These are phyloP conservation scores for Sebastes matsubarae DNA, from an alignment of 2,797 vertebrate species.

Conservation along the genomic window DNA sequence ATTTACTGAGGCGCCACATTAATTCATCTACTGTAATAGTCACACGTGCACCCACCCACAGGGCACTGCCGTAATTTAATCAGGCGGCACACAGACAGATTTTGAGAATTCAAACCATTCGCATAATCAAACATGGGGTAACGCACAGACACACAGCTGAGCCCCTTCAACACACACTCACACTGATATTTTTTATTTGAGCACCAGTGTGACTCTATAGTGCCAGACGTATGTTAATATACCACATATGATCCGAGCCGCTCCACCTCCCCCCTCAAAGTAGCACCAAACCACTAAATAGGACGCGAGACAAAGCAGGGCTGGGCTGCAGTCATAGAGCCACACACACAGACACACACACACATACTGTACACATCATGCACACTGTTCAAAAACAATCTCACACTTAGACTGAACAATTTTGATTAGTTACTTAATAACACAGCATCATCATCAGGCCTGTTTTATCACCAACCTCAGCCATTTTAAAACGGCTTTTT, in stretches of 20 bases:
- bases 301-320: constrained; percentile 60
- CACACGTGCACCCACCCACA: constrained; percentile 39
- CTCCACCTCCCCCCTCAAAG: constrained; percentile 31
- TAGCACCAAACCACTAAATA: constrained; percentile 51
- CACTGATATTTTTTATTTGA: neutral
- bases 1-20: constrained; percentile 69
- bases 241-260: constrained; percentile 50
- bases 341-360: constrained; percentile 15
- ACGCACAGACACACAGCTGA: constrained; percentile 58
- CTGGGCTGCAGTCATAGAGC: constrained; percentile 42
- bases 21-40: constrained; percentile 65
- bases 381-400: constrained; percentile 10
- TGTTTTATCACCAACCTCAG: neutral
- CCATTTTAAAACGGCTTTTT: neutral
- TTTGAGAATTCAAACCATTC: constrained; percentile 70
- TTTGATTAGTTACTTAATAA: neutral
- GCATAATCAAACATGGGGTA: constrained; percentile 70
- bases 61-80: constrained; percentile 61
- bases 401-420: neutral
- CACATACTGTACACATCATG: neutral
- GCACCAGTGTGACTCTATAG: neutral
- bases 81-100: constrained; percentile 44
- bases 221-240: constrained; percentile 75
- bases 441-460: neutral
- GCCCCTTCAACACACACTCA: constrained; percentile 6